phyloP scores from a whole-genome alignment of 1,140 invertebrate genomes.

The Leptonema lineaticorne region DNA sequence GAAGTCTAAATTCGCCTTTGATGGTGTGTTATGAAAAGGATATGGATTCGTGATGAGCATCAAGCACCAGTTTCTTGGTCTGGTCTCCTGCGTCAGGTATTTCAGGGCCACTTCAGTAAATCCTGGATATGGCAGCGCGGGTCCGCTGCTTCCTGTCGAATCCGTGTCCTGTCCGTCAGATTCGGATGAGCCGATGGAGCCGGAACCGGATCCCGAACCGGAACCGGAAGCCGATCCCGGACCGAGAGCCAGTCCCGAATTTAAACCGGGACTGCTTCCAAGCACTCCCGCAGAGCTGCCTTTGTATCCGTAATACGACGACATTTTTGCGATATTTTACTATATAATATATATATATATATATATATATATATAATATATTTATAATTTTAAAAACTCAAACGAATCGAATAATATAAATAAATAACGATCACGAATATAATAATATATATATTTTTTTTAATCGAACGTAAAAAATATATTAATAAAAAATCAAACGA shows the following conservation, averaged over 20 bases:
- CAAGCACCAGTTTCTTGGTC: conserved; percentile 88
- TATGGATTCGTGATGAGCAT: conserved; percentile 97
- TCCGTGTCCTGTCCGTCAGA: conserved; percentile 52
- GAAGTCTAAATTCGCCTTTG: neutral
- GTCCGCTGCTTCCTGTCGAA: conserved; percentile 59
- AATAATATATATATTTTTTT: too few relatives aligned
- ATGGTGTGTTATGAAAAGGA: conserved; percentile 92
- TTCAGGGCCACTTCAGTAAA: conserved; percentile 80
- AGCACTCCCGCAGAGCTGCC: conserved; percentile 44
- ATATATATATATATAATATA: neutral
- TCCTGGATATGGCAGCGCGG: conserved; percentile 82
- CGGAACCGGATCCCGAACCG: conserved; percentile 60
- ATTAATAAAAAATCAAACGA: too few relatives aligned
- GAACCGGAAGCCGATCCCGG: conserved; percentile 50
- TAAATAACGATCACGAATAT: too few relatives aligned
- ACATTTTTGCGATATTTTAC: conserved; percentile 39
- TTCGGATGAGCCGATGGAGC: conserved; percentile 60
- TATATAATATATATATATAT: too few relatives aligned
- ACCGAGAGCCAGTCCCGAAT: conserved; percentile 44
- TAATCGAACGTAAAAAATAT: too few relatives aligned
- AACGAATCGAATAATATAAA: too few relatives aligned
- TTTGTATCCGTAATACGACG: conserved; percentile 56
- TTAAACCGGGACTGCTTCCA: conserved; percentile 44
- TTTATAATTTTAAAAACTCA: neutral
- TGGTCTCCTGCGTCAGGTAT: conserved; percentile 83